A percentile compares a stretch with the other conserved stretches of the same genome.
These are phyloP conservation scores for Oxyruncus cristatus DNA, from an alignment of 2,113 vertebrate genomes.

Conservation along the genomic window DNA sequence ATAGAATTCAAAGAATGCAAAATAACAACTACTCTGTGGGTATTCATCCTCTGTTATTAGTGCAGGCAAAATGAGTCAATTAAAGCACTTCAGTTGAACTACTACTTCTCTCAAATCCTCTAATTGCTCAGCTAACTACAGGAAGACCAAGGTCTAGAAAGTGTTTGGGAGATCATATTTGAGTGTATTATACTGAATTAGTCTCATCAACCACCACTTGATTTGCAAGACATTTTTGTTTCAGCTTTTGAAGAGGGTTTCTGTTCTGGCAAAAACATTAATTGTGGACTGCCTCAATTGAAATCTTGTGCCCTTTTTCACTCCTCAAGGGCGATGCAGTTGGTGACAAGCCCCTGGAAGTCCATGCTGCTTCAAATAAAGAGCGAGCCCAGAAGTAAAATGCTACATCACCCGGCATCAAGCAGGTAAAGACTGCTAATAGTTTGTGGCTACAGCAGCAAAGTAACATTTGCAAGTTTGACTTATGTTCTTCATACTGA, in stretches of 20 bases:
- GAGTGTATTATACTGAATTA: background rate
- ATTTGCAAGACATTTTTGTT: background rate
- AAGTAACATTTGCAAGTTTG: background rate
- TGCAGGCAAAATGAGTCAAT: conserved; percentile 31
- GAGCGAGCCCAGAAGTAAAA: conserved; percentile 62
- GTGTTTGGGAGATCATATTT: background rate
- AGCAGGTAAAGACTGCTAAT: conserved; percentile 65
- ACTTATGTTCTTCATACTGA: background rate
- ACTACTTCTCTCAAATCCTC: conserved; percentile 6
- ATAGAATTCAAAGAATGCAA: conserved; percentile 34
- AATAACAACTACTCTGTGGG: background rate
- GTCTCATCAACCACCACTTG: background rate
- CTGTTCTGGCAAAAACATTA: background rate
- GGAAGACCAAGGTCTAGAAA: background rate
- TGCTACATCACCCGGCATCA: background rate
- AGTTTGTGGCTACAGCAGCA: background rate
- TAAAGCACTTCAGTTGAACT: conserved; percentile 35
- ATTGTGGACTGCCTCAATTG: background rate
- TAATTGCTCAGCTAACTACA: conserved; percentile 1
- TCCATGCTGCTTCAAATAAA: conserved; percentile 13
- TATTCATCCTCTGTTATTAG: conserved; percentile 34
- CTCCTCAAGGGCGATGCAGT: conserved; percentile 28
- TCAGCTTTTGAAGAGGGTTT: conserved; percentile 5
- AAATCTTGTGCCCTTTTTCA: background rate
- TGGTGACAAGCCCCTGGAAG: conserved; percentile 40